These are phyloP conservation scores for Copidosoma aretas DNA, from an alignment of 2,888 invertebrate species.

Conservation along the genomic window DNA sequence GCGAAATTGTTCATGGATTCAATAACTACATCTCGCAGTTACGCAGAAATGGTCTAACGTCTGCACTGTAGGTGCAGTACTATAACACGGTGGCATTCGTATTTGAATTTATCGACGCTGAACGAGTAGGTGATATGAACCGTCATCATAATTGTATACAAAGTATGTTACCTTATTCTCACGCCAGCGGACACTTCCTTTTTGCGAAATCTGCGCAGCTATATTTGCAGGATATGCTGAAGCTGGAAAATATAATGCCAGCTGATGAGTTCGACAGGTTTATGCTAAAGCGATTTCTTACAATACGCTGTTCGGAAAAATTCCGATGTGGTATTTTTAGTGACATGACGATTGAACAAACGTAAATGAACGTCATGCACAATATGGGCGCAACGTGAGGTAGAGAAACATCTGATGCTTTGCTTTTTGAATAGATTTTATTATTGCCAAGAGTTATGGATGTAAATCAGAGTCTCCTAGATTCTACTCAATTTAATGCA, in stretches of 20 bases:
- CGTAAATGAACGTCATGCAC: too few species aligned
- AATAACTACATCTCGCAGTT: background rate
- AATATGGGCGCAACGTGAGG: too few species aligned
- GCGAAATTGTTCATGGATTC: background rate
- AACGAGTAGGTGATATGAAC: constrained; percentile 49
- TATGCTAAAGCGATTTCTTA: constrained; percentile 10
- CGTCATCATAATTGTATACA: constrained; percentile 48
- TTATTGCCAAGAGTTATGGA: too few species aligned
- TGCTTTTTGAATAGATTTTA: too few species aligned
- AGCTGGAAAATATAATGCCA: constrained; percentile 42
- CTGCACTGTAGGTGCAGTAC: constrained; percentile 9
- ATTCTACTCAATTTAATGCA: too few species aligned
- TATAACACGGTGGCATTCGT: constrained; percentile 45
- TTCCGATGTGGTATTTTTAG: background rate
- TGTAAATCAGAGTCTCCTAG: too few species aligned
- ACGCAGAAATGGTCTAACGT: background rate
- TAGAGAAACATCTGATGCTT: too few species aligned
- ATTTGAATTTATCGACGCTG: constrained; percentile 51
- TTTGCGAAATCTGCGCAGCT: constrained; percentile 55
- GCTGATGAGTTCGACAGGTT: constrained; percentile 31
- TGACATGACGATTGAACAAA: background rate
- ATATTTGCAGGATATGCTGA: constrained; percentile 58
- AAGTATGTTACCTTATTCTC: constrained; percentile 55
- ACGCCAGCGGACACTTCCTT: constrained; percentile 55
- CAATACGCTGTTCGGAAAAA: background rate